These are phyloP conservation scores for Odobenus rosmarus DNA, from an alignment of 2,113 vertebrate species.

Conservation along the genomic window DNA sequence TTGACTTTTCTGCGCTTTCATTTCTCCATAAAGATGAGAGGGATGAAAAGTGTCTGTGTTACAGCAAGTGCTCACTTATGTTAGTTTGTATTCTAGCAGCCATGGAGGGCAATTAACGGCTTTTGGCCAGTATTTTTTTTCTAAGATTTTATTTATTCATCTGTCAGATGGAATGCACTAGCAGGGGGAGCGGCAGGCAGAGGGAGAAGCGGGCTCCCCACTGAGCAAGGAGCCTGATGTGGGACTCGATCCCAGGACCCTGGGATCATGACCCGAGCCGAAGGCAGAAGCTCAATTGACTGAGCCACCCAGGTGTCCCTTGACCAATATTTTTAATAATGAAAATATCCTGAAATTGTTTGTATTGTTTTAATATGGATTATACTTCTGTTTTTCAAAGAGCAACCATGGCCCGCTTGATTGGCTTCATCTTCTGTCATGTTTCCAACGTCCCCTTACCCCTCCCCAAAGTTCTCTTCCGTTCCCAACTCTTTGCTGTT, in stretches of 20 bases:
- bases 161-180: no score
- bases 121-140: slow-evolving; percentile 49
- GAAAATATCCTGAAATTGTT: background rate
- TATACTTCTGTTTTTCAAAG: background rate
- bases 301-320: background rate
- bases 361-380: background rate
- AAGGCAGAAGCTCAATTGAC: no score
- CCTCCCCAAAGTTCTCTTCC: background rate
- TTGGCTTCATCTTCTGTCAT: background rate
- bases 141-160: no score
- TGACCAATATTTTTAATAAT: slow-evolving; percentile 27
- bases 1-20: background rate
- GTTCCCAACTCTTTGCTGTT: background rate
- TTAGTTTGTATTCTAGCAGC: background rate
- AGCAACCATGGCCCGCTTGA: background rate
- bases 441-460: background rate
- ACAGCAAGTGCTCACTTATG: background rate
- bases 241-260: no score
- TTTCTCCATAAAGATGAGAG: background rate
- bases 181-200: no score
- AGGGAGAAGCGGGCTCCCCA: no score
- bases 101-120: background rate
- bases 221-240: no score
- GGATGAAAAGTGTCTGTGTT: background rate
- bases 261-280: no score